A percentile compares a stretch with the other conserved stretches of the same genome.
These are phyloP conservation scores for Eretmochelys imbricata DNA, from an alignment of 2,113 vertebrate genomes.

Conservation along the genomic window DNA sequence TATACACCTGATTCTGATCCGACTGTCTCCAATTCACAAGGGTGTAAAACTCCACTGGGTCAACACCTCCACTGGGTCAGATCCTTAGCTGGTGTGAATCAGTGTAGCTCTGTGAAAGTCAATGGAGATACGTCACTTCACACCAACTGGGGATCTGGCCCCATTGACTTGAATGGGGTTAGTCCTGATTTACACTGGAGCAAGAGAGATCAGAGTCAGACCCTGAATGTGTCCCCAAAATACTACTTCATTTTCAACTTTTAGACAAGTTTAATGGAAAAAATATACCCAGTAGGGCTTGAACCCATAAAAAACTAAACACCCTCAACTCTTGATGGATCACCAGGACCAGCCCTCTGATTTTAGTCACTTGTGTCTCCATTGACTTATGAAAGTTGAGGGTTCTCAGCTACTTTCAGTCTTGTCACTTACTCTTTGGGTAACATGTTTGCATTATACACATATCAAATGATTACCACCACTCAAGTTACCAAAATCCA, in stretches of 20 bases:
- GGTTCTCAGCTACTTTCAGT: neutral
- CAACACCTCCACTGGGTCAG: rapidly evolving
- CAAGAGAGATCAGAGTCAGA: neutral
- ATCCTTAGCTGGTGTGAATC: neutral
- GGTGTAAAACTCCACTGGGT: neutral
- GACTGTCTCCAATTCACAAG: neutral
- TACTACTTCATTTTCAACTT: neutral
- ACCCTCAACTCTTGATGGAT: neutral
- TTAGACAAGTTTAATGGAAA: neutral
- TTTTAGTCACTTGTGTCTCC: neutral
- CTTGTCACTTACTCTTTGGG: neutral
- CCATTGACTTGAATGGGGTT: neutral
- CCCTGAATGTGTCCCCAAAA: neutral
- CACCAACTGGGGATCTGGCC: neutral
- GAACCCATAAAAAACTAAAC: neutral
- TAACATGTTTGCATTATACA: neutral
- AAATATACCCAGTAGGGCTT: neutral
- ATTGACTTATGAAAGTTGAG: neutral
- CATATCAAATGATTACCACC: rapidly evolving
- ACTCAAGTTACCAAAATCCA: neutral
- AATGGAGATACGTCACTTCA: neutral
- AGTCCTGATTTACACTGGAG: rapidly evolving
- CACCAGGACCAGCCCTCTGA: neutral
- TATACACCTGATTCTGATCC: neutral
- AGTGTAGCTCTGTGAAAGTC: rapidly evolving